Evolutionary conservation across 2,113 vertebrate genomes (phyloP).

Genomic region (Alectura lathami): DNA sequence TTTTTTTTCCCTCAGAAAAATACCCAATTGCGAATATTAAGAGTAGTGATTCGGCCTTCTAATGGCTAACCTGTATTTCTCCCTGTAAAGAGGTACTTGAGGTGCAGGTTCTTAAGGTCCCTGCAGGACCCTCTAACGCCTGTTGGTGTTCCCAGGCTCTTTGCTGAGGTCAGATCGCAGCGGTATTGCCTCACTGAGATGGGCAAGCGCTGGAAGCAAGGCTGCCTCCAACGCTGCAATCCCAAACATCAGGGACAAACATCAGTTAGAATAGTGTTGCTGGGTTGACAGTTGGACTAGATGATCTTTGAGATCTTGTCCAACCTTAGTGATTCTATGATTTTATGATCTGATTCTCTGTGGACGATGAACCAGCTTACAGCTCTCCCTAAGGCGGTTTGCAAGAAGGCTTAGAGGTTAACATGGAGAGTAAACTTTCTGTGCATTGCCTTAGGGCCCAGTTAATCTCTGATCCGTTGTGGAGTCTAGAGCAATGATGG

Average conservation of each 20-base stretch:
- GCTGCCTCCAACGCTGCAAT: neutral
- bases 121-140: neutral
- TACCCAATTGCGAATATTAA: neutral
- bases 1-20: neutral
- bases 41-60: neutral
- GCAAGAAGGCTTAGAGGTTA: neutral
- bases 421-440: neutral
- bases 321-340: too few species aligned
- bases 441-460: neutral
- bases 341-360: rapidly evolving
- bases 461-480: neutral
- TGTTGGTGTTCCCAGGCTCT: neutral
- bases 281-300: too few species aligned
- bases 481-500: neutral
- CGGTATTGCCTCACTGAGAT: neutral
- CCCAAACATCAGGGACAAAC: too few species aligned
- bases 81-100: neutral
- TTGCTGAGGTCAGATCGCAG: neutral
- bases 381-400: neutral
- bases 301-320: too few species aligned
- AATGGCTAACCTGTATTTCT: neutral
- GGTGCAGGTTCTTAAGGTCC: neutral
- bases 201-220: neutral
- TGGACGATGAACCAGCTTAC: neutral
- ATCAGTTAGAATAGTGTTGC: too few species aligned